Base-by-base conservation (phyloP, 2,888 invertebrate genomes). In the Acrobasis repandana region DNA sequence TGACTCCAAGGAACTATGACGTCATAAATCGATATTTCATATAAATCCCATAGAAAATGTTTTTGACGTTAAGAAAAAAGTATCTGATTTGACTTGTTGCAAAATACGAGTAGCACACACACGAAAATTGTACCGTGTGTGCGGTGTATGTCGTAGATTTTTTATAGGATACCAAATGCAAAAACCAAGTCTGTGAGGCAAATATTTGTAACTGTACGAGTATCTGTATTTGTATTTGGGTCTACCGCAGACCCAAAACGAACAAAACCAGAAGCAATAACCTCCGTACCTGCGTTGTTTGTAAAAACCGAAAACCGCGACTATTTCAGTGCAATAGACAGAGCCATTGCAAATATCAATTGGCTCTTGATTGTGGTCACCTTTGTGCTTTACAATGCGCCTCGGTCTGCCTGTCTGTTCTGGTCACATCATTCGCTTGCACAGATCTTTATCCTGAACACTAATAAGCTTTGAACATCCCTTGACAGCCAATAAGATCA, bases 391-490 rank as follows among this genome's bases (percentile, higher is more conserved):
- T 16, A 52, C 51, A 34, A 50, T 52, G 34, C n/a, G 1, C n/a
- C 10, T 52, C 34, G 15, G 34, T 52, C 51, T 52, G 34, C 34
- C 43, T 43, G 43, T 43, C 14, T 43, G 43, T 11, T 43, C 51
- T 34, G 11, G 50, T 28, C 28, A 50, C 34, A 34, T 9, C 51
- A 52, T 52, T 34, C 51, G 15, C 15, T 52, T 52, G 16, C 34
- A 34, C 14, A 34, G 51, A 52, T 52, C 51, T 34, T 52, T 34
- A 52, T 52, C 34, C 15, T 15, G 51, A 34, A 34, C 51, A 10
- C 6, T 11, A 49, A 20, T 20, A 14, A 20, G 51, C 33, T 52
- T 52, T 34, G 51, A 52, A 52, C 16, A 9, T 34, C 6, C 34
- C 33, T 20, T 34, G 34, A 36, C 1, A 15, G 4, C 3, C 9